Evolutionary conservation across 2,888 invertebrate genomes (phyloP), one percentile per base, ranked within the genome.

Genomic region (Protodeltote pygarga): DNA sequence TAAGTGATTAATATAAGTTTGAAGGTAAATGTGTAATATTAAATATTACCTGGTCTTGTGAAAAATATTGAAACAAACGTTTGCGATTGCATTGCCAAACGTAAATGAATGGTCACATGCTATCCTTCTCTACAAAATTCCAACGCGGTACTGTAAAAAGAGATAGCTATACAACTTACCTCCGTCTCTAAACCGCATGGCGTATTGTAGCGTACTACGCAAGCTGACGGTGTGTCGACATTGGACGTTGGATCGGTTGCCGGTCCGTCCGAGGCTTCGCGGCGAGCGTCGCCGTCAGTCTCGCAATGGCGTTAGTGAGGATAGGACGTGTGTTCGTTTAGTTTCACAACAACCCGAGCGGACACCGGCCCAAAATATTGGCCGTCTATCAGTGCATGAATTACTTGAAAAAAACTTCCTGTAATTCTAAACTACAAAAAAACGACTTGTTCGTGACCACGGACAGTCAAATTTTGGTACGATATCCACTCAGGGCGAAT

Each of bases 331-430:
- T 85, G 90, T 88, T 86, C 87, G 85, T 87, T 87, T 92, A 88
- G 82, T 81, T 82, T 86, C 76, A 75, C 75, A 79, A 79, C 79
- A 86, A 81, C 89, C 92, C 90, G 92, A 92, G 92, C 92, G 92
- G 92, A 92, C 92, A 92, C 92, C 92, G 92, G 91, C 92, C 92
- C 92, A 92, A 92, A 92, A 92, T 91, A 90, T 92, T 92, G 92
- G 91, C 86, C 90, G 92, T 92, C 89, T 85, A 85, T 79, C 75
- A 81, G 84, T 87, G 87, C 79, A 82, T 79, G 87, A 90, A 87
- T 91, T 92, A 91, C 89, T 77, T 71, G 87, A 80, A 84, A 76
- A n/a, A 79, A 60, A 71, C 66, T 84, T 90, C 86, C 79, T 76
- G 89, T 91, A 88, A 91, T 90, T 89, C 87, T 53, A 67, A 77